These are phyloP conservation scores for Rhamphomyia laevipes DNA, from an alignment of 2,888 invertebrate genomes.

Conservation along the genomic window DNA sequence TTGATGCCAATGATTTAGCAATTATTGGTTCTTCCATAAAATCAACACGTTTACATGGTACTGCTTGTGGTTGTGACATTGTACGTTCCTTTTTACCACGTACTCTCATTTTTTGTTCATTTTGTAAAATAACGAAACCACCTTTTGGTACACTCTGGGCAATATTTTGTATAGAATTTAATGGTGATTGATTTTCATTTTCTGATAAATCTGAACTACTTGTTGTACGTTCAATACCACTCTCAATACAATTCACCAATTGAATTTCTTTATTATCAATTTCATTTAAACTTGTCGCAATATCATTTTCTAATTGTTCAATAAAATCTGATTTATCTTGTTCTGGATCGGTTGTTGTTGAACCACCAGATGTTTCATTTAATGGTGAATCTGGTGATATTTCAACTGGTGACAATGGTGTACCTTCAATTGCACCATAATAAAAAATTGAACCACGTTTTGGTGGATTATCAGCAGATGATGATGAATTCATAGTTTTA, in stretches of 20 bases:
- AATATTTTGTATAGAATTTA: conserved; percentile 18
- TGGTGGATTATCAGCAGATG: conserved; percentile 39
- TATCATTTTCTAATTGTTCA: conserved; percentile 21
- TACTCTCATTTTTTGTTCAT: conserved; percentile 14
- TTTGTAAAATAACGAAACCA: background rate
- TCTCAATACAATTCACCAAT: conserved; percentile 11
- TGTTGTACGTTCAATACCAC: conserved; percentile 11
- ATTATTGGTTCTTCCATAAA: conserved; percentile 25
- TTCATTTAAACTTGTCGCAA: conserved; percentile 19
- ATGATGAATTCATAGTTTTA: conserved; percentile 7
- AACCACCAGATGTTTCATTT: conserved; percentile 11
- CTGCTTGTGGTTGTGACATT: conserved; percentile 23
- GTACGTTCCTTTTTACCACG: conserved; percentile 19
- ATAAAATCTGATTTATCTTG: conserved; percentile 25
- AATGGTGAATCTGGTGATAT: conserved; percentile 21
- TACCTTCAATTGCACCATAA: conserved; percentile 32
- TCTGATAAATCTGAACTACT: conserved; percentile 17
- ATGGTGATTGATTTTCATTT: conserved; percentile 17
- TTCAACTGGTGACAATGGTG: conserved; percentile 28
- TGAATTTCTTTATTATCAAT: conserved; percentile 17
- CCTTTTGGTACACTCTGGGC: conserved; percentile 16
- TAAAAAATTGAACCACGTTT: conserved; percentile 39
- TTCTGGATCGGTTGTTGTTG: conserved; percentile 21
- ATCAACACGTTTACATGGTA: conserved; percentile 32
- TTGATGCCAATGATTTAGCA: conserved; percentile 18